Evolutionary conservation across 2,797 vertebrate genomes (phyloP).

Genomic region (Luscinia megarhynchos): DNA sequence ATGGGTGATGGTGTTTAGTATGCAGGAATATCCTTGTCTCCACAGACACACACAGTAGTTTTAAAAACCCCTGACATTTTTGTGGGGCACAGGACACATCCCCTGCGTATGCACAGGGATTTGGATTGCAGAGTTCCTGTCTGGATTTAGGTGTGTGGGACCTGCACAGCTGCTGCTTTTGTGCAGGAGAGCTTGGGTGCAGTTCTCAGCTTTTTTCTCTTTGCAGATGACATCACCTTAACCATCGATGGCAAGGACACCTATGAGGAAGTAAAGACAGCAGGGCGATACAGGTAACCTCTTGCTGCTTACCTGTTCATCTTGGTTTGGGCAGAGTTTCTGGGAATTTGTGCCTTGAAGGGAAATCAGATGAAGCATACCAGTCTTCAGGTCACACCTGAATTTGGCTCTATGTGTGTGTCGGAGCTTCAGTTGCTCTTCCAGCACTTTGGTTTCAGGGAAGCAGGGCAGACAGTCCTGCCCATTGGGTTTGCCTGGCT

Average conservation of each 20-base stretch:
- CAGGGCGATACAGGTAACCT: conserved; percentile 91
- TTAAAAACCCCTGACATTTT: background rate
- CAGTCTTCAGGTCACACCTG: background rate
- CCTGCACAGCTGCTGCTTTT: background rate
- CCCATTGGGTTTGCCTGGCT: background rate
- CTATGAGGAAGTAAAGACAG: conserved; percentile 94
- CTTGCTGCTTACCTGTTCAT: background rate
- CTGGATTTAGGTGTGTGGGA: background rate
- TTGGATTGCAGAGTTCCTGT: background rate
- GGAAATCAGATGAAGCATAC: background rate
- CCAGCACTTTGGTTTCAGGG: background rate
- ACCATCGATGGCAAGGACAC: conserved; percentile 94
- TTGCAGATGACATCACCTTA: conserved; percentile 92
- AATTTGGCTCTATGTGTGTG: background rate
- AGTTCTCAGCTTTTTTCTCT: background rate
- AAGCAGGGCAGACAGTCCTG: background rate
- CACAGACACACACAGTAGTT: background rate
- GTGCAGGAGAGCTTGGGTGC: background rate
- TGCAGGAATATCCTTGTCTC: background rate
- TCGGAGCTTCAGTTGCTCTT: background rate
- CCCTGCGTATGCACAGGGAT: accelerated
- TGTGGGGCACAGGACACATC: background rate
- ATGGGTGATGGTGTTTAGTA: background rate
- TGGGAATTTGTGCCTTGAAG: background rate
- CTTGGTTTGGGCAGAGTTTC: background rate